Conservation (phyloP, 1,140 invertebrate genomes). For the Phortica variegata region DNA sequence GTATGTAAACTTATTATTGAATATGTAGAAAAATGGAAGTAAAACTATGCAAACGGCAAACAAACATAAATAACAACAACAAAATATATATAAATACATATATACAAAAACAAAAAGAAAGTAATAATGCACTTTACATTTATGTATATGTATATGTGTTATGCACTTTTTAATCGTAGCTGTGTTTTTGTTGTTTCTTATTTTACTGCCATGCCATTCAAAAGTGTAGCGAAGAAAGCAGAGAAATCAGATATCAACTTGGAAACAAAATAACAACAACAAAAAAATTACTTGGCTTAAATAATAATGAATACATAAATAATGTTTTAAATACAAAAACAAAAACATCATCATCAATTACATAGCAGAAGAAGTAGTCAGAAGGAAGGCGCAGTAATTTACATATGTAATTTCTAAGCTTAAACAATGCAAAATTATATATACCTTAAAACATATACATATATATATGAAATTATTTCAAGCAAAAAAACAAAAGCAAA, state of each 20-base stretch:
- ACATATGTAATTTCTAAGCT: slow-evolving; percentile 2
- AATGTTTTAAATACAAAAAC: neutral
- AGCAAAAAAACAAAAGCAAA: slow-evolving; percentile 8
- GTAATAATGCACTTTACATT: slow-evolving; percentile 40
- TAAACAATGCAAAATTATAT: slow-evolving; percentile 7
- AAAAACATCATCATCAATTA: slow-evolving; percentile 49
- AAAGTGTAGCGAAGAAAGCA: no score
- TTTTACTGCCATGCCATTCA: slow-evolving; percentile 43
- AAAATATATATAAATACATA: slow-evolving; percentile 12
- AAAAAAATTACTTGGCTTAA: slow-evolving; percentile 4
- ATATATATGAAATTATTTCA: slow-evolving; percentile 6
- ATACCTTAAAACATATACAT: slow-evolving; percentile 31
- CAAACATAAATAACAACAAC: slow-evolving; percentile 14
- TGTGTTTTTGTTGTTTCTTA: no score
- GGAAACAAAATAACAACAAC: slow-evolving; percentile 13
- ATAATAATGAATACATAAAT: slow-evolving; percentile 4
- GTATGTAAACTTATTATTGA: no score
- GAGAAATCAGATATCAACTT: slow-evolving; percentile 16
- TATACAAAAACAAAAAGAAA: slow-evolving; percentile 9
- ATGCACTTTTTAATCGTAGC: slow-evolving; percentile 8
- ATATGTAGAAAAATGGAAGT: no score
- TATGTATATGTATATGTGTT: slow-evolving; percentile 54
- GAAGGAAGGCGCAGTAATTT: no score
- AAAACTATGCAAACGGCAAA: no score
- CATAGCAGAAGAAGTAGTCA: slow-evolving; percentile 20